These are phyloP conservation scores for Elymnias hypermnestra DNA, from an alignment of 1,140 invertebrate species.

Conservation along the genomic window DNA sequence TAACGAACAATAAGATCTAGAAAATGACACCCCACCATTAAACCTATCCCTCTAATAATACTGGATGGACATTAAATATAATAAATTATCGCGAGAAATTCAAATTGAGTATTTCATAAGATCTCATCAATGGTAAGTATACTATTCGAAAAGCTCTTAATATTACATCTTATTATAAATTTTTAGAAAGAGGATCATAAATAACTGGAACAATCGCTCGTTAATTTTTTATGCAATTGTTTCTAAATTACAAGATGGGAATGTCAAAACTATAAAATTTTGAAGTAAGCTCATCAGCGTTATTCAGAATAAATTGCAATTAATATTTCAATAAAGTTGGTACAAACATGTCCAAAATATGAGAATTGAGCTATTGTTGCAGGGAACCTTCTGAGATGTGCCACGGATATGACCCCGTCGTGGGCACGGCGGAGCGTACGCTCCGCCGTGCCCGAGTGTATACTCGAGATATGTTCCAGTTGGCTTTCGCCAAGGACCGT, in stretches of 20 bases:
- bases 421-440: too few relatives aligned
- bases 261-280: conserved; percentile 32
- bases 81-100: conserved; percentile 67
- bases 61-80: conserved; percentile 71
- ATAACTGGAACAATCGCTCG: conserved; percentile 42
- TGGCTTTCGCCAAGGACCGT: too few relatives aligned
- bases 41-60: conserved; percentile 71
- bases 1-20: conserved; percentile 57
- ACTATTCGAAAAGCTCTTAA: conserved; percentile 70
- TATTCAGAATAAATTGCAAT: conserved; percentile 3
- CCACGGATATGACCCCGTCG: too few relatives aligned
- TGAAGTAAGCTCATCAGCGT: conserved; percentile 42
- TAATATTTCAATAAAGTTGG: too few relatives aligned
- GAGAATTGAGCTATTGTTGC: too few relatives aligned
- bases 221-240: conserved; percentile 29
- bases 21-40: conserved; percentile 52
- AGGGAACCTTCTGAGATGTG: too few relatives aligned
- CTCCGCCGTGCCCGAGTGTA: too few relatives aligned
- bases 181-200: conserved; percentile 50
- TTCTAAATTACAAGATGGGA: conserved; percentile 24
- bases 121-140: conserved; percentile 67
- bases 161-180: conserved; percentile 57
- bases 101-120: conserved; percentile 61
- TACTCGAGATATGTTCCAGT: too few relatives aligned
- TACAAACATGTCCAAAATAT: too few relatives aligned